These are phyloP conservation scores for Drosophila ananassae DNA, from an alignment of 1,140 invertebrate genomes.

Conservation along the genomic window DNA sequence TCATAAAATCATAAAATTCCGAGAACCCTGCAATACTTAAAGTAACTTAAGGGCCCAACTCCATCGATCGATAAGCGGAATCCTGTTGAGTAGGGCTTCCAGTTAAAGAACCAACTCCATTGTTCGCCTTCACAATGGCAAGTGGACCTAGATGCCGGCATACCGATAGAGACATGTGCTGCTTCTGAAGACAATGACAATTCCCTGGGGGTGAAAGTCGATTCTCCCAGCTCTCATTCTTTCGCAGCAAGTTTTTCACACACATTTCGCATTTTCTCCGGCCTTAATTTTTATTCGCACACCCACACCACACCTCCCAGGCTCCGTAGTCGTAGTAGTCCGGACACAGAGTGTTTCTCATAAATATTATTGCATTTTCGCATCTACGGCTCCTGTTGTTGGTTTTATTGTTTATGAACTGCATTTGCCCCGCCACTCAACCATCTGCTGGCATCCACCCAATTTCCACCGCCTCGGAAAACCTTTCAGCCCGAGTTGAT, in stretches of 20 bases:
- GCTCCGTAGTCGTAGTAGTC: neutral
- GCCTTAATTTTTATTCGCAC: conserved; percentile 40
- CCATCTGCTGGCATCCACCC: conserved; percentile 43
- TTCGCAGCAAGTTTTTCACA: conserved; percentile 18
- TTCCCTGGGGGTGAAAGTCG: conserved; percentile 21
- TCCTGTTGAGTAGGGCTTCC: conserved; percentile 17
- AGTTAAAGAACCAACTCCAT: conserved; percentile 18
- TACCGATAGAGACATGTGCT: conserved; percentile 35
- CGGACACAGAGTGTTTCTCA: conserved; percentile 44
- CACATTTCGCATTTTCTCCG: conserved; percentile 51
- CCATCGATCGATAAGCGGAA: conserved; percentile 23
- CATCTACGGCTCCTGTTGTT: conserved; percentile 35
- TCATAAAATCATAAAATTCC: neutral
- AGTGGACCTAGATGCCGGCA: neutral
- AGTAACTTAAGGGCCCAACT: neutral
- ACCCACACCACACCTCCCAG: conserved; percentile 1
- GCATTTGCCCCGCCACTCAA: conserved; percentile 35
- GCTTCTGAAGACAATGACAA: conserved; percentile 51
- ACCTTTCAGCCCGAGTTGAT: conserved; percentile 52
- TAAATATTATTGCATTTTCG: conserved; percentile 63
- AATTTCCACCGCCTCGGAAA: conserved; percentile 20
- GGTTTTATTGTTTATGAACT: conserved; percentile 62
- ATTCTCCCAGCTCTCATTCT: neutral
- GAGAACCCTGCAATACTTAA: neutral
- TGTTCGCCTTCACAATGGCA: conserved; percentile 30